These are phyloP conservation scores for Periophthalmus magnuspinnatus DNA, from an alignment of 2,797 vertebrate species.

Conservation along the genomic window DNA sequence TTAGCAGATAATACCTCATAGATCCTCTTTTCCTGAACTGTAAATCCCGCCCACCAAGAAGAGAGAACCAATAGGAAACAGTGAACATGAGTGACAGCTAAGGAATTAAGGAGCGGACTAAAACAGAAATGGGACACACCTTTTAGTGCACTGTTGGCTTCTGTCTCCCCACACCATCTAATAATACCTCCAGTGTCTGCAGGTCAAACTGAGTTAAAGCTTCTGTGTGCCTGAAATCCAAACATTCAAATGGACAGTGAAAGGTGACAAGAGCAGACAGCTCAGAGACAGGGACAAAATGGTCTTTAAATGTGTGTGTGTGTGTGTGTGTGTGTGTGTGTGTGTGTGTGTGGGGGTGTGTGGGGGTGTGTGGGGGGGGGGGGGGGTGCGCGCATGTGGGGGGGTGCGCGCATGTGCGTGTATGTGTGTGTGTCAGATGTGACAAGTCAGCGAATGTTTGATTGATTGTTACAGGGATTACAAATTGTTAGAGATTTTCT, in stretches of 20 bases:
- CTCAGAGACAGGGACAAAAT: not conserved
- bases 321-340: not conserved
- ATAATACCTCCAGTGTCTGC: conserved; percentile 27
- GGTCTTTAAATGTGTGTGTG: not conserved
- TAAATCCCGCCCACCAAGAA: too few relatives aligned
- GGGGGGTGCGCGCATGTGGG: too few relatives aligned
- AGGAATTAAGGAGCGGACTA: not conserved
- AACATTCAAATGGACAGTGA: conserved; percentile 15
- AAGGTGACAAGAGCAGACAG: conserved; percentile 19
- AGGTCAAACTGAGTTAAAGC: conserved; percentile 29
- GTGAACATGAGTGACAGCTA: not conserved
- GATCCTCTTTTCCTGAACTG: too few relatives aligned
- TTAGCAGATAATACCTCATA: too few relatives aligned
- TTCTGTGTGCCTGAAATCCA: not conserved
- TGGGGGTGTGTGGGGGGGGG: too few relatives aligned
- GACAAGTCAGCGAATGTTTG: too few relatives aligned
- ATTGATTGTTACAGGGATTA: too few relatives aligned
- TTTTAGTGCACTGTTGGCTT: not conserved
- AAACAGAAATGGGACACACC: not conserved
- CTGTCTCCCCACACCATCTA: conserved; percentile 23
- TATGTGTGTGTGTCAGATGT: too few relatives aligned
- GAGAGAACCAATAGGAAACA: too few relatives aligned
- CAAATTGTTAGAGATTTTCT: too few relatives aligned
- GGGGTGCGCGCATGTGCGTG: too few relatives aligned
- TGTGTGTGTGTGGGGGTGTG: too few relatives aligned